These are phyloP conservation scores for Drosophila nebulosa DNA, from an alignment of 1,140 invertebrate species.

Conservation along the genomic window DNA sequence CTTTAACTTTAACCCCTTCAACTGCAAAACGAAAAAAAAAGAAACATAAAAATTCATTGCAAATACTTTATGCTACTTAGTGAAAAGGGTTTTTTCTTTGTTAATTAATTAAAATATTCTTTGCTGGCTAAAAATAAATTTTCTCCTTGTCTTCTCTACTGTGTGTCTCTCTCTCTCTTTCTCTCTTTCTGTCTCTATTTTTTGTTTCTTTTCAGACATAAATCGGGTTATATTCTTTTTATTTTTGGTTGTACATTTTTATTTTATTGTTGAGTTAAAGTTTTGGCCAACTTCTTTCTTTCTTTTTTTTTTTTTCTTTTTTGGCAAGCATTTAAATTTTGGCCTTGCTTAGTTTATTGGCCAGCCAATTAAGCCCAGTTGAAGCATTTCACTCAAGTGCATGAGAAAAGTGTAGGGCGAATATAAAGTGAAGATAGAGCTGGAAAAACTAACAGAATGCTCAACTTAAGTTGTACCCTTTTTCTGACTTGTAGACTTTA, in stretches of 20 bases:
- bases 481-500: too few species aligned
- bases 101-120: constrained; percentile 71
- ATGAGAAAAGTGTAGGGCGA: constrained; percentile 8
- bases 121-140: constrained; percentile 28
- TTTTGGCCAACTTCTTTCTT: constrained; percentile 17
- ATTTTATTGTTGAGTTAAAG: neutral
- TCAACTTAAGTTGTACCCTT: neutral
- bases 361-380: constrained; percentile 46
- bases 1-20: constrained; percentile 15
- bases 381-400: constrained; percentile 40
- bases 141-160: neutral
- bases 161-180: neutral
- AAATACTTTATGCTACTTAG: constrained; percentile 60
- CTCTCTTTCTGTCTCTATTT: neutral
- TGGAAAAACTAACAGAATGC: neutral
- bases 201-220: neutral
- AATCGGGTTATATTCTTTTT: constrained; percentile 30
- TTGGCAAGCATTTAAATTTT: constrained; percentile 28
- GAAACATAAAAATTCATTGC: constrained; percentile 37
- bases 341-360: constrained; percentile 36
- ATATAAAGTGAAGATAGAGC: constrained; percentile 29
- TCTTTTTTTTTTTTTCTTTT: neutral
- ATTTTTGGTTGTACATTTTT: neutral
- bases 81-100: constrained; percentile 52
- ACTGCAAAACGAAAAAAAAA: neutral